These are phyloP conservation scores for Rhopalosiphum nymphaeae DNA, from an alignment of 2,888 invertebrate species.

Conservation along the genomic window DNA sequence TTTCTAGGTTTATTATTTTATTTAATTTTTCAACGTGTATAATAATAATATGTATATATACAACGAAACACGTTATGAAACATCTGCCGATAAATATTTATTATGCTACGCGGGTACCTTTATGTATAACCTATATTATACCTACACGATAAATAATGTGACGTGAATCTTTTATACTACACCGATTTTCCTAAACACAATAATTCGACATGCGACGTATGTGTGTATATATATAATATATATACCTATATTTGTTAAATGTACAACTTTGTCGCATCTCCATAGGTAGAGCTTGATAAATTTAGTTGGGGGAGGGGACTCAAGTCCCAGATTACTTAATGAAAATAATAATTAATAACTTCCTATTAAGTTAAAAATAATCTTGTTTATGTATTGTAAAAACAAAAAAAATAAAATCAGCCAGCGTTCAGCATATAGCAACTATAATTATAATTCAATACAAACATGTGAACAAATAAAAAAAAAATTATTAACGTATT, in stretches of 20 bases:
- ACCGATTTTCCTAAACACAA: neutral
- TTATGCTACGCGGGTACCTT: neutral
- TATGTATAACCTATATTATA: neutral
- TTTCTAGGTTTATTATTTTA: conserved; percentile 48
- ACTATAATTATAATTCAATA: no score
- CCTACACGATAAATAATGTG: neutral
- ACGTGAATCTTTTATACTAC: conserved; percentile 9
- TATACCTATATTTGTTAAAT: neutral
- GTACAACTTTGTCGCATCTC: neutral
- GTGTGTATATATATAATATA: neutral
- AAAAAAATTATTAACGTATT: no score
- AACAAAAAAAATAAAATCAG: no score
- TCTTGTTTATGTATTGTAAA: no score
- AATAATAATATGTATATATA: neutral
- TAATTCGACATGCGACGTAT: neutral
- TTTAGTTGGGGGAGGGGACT: no score
- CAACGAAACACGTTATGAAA: conserved; percentile 35
- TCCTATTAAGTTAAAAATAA: no score
- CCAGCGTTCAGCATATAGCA: no score
- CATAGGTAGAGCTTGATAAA: no score
- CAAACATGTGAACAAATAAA: no score
- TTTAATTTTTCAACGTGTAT: conserved; percentile 15
- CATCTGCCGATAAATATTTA: conserved; percentile 53
- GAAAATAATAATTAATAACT: no score
- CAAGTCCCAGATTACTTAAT: no score